A percentile compares a stretch with the other conserved stretches of the same genome.
Conservation (phyloP, 2,113 vertebrate species). For the crab-eating macaque (Macaca fascicularis) region T2T-MFA8v1.1 NC_088375.1:25719501-25720000, state of each 20-base stretch:
- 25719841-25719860: slow-evolving; percentile 29
- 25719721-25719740: not conserved
- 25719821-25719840: not conserved
- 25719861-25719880: slow-evolving; percentile 13
- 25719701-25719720: not conserved
- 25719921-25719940: not conserved
- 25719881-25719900: not conserved
- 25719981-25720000: not conserved
- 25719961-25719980: not conserved
- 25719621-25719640: not conserved
- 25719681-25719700: not conserved
- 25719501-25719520: not conserved
- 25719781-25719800: not conserved
- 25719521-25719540: not conserved
- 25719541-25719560: not conserved
- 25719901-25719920: not conserved
- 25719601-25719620: not conserved
- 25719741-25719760: not conserved
- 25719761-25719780: slow-evolving; percentile 5
- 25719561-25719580: not conserved
- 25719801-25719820: not conserved
- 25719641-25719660: not conserved
- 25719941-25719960: not conserved
- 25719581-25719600: not conserved
- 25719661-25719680: not conserved